Evolutionary conservation across 2,888 invertebrate genomes (phyloP).

Genomic region (Tenthredo notha): DNA sequence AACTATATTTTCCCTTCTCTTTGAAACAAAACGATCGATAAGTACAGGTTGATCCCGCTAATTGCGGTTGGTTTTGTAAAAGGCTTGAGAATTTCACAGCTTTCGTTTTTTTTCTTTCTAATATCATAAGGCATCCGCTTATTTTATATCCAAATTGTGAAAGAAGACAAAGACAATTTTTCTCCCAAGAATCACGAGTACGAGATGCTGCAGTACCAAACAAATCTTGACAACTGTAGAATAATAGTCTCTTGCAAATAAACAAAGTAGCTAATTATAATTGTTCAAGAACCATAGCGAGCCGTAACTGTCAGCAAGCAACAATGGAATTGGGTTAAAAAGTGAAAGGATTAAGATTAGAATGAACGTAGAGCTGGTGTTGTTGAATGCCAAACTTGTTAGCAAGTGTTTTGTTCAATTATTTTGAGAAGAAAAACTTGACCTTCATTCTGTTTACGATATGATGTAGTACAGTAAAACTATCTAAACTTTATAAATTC

Average conservation of each 20-base stretch:
- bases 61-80: neutral
- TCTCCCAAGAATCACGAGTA: neutral
- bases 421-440: neutral
- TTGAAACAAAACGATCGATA: conserved; percentile 4
- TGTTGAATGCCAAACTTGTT: conserved; percentile 47
- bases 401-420: neutral
- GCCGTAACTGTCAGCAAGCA: conserved; percentile 56
- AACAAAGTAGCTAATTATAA: conserved; percentile 58
- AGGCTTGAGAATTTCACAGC: neutral
- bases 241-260: conserved; percentile 11
- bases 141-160: neutral
- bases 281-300: conserved; percentile 60
- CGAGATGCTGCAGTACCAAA: neutral
- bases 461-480: neutral
- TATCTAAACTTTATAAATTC: neutral
- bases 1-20: conserved; percentile 6
- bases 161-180: neutral
- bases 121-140: neutral
- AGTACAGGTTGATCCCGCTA: neutral
- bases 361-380: conserved; percentile 59
- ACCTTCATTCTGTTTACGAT: neutral
- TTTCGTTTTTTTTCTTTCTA: neutral
- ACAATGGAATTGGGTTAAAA: conserved; percentile 75
- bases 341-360: conserved; percentile 73
- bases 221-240: neutral